Evolutionary conservation across 2,113 vertebrate genomes (phyloP), one percentile per base, ranked within the genome.

Genomic region (Callipepla squamata): DNA sequence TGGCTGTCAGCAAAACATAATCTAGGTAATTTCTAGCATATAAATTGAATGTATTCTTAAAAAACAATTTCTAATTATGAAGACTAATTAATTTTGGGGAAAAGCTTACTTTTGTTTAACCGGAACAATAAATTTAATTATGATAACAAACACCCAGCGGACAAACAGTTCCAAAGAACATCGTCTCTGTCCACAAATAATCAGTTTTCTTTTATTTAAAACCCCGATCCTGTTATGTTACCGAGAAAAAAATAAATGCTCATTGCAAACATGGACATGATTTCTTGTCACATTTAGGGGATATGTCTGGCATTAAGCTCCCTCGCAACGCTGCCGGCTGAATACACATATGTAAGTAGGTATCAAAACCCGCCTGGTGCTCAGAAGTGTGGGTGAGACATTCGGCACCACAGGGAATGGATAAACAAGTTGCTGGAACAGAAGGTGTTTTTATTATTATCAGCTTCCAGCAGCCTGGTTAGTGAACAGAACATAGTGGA

Each of bases 1-100:
- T 94, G 73, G 68, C 78, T 97, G 85, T 96, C 91, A 96, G 77
- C 88, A 93, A 96, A 97, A 70, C 63, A 87, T 78, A 96, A 96
- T 83, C 32, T 89, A 91, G 87, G 73, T 93, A 87, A 90, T 78
- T 95, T 86, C 69, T 77, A 92, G 63, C 53, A 92, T 53, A 92
- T 91, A 96, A 92, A 95, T 93, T 84, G 81, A 94, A 84, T 67
- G 48, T 61, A 83, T 89, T 93, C 89, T 80, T 73, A 34, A 93
- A 96, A 97, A 94, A 91, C 69, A 85, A 82, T 87, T 96, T 96
- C 65, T 88, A 93, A 90, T 86, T 92, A 87, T 67, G 22, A 87
- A 82, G 82, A 89, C 53, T 87, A 92, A 96, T 96, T 96, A 95
- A 92, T 90, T 95, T 96, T 17, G 6, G 66, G 63, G 68, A 55